Evolutionary conservation across 1,140 invertebrate species (phyloP).

Genomic region (Anastatus disparis): DNA sequence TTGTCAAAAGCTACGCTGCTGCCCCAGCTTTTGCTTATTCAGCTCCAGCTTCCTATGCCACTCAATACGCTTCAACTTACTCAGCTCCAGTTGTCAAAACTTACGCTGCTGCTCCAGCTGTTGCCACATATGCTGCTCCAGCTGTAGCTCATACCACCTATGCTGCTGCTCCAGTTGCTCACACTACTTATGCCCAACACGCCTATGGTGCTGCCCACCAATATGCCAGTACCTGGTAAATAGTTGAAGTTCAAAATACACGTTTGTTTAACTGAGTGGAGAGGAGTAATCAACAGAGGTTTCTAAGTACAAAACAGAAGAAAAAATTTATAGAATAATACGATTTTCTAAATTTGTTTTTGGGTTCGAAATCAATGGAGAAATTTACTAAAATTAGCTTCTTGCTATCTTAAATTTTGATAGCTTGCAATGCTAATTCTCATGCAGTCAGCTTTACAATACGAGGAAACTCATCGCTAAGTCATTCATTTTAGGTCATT

Average conservation of each 20-base stretch:
- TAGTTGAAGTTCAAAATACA: not conserved
- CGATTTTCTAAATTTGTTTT: no score
- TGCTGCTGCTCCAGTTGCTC: constrained; percentile 26
- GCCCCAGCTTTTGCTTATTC: constrained; percentile 10
- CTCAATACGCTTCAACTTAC: not conserved
- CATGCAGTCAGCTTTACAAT: no score
- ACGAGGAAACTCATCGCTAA: no score
- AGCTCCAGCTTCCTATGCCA: not conserved
- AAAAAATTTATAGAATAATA: no score
- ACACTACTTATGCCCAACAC: constrained; percentile 9
- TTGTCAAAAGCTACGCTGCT: constrained; percentile 3
- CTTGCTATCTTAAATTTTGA: no score
- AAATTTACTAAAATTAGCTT: no score
- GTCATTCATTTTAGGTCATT: not conserved
- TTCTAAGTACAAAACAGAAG: no score
- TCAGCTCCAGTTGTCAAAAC: not conserved
- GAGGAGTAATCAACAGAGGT: no score
- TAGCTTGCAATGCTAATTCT: no score
- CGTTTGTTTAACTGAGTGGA: no score
- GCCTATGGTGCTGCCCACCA: constrained; percentile 28
- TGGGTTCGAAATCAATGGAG: no score
- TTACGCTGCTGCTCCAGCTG: constrained; percentile 17
- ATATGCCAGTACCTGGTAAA: not conserved
- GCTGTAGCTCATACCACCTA: constrained; percentile 7
- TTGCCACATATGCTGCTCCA: constrained; percentile 28